These are phyloP conservation scores for Probosciger aterrimus DNA, from an alignment of 2,113 vertebrate species.

Conservation along the genomic window DNA sequence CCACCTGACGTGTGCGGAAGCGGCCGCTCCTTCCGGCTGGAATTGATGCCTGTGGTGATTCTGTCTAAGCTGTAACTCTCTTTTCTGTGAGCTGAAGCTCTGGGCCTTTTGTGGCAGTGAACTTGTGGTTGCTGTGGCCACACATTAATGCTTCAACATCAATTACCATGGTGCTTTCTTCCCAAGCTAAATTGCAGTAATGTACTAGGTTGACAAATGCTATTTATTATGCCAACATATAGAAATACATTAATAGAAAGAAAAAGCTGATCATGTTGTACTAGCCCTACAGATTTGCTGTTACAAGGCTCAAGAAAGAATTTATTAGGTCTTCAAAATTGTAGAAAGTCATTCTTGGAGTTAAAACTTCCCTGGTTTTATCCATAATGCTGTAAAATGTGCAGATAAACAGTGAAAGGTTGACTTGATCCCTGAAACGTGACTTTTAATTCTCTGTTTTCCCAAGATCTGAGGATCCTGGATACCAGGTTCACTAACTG, in stretches of 20 bases:
- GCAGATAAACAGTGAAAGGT: neutral
- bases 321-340: neutral
- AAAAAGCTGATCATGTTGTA: neutral
- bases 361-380: neutral
- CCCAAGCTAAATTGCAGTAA: neutral
- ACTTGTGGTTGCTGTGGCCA: neutral
- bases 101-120: neutral
- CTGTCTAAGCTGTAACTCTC: neutral
- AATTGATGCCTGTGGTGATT: fast-evolving
- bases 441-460: neutral
- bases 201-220: neutral
- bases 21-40: too few species aligned
- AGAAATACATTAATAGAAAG: neutral
- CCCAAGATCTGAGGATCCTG: neutral
- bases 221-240: neutral
- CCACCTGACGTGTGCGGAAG: neutral
- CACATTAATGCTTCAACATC: neutral
- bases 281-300: neutral
- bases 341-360: neutral
- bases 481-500: neutral
- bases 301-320: neutral
- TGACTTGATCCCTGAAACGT: neutral
- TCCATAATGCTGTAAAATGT: neutral
- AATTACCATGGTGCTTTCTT: neutral
- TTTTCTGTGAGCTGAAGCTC: neutral